Evolutionary conservation across 2,113 vertebrate genomes (phyloP), one percentile per base, ranked within the genome.

Genomic region (Leucosticte australis): DNA sequence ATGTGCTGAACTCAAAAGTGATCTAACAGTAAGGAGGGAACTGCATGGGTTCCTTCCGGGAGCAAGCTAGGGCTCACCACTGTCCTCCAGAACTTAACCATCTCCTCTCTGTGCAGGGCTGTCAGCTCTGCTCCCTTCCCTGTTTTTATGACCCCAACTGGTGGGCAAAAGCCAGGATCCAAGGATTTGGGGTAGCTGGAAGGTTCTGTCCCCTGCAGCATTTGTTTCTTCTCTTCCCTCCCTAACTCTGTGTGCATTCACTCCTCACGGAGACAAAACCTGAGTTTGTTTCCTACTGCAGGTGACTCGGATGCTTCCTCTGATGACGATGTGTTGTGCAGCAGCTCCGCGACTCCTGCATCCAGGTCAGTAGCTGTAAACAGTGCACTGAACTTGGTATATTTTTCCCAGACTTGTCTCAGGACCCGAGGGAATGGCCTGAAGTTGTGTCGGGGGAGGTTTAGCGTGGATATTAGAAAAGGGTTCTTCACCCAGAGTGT

Each of bases 301-400:
- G 98, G 98, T 96, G 97, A 97, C 56, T 98, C 96, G 0, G 98
- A 98, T 89, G 97, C 94, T 77, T 98, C 98, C 4, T 98, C 97
- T 13, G 76, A 97, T 12, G 70, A 50, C 30, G 96, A 90, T 2
- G 5, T 96, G 35, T 98, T 96, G 7, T 98, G 97, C 42, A 80
- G 86, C 4, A 77, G 96, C 9, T 98, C 98, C 0, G 28, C 97
- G 35, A 57, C 95, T n/a, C 71, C 92, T n/a, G 94, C 94, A 26
- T 98, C 98, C 94, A 96, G 98, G 99, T 99, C 94, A 98, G 96
- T 96, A 60, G 20, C 59, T 92, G 20, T 71, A 70, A 77, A 63
- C 31, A 44, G 20, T 39, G 35, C 31, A 41, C 10, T 67, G 42
- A 83, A 71, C 16, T 59, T 74, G 44, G 9, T 7, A 3, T 27